These are phyloP conservation scores for Acrobasis repandana DNA, from an alignment of 2,888 invertebrate genomes.

Conservation along the genomic window DNA sequence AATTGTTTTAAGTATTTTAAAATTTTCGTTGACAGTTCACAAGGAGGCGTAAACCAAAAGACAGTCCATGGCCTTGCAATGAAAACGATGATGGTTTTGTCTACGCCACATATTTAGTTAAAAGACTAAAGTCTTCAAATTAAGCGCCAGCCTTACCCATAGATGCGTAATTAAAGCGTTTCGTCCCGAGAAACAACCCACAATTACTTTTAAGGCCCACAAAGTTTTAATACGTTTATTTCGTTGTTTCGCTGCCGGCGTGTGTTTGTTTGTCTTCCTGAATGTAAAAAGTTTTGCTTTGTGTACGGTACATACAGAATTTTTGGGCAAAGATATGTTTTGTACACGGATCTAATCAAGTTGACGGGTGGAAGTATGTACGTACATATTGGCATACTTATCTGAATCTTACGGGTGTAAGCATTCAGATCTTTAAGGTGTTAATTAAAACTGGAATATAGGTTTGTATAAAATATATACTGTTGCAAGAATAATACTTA, in stretches of 20 bases:
- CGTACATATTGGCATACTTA: too few relatives aligned
- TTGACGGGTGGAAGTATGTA: too few relatives aligned
- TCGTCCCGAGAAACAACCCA: constrained; percentile 44
- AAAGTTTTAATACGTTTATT: constrained; percentile 61
- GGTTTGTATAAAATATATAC: too few relatives aligned
- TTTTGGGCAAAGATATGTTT: not conserved
- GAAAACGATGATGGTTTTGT: not conserved
- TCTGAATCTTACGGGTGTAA: too few relatives aligned
- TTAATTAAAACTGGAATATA: too few relatives aligned
- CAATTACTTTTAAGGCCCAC: constrained; percentile 49
- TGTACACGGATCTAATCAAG: too few relatives aligned
- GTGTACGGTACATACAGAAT: not conserved
- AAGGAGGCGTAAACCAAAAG: too few relatives aligned
- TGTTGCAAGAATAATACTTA: too few relatives aligned
- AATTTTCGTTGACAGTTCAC: too few relatives aligned
- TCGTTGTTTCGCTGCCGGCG: constrained; percentile 33
- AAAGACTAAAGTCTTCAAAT: not conserved
- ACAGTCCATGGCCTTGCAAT: not conserved
- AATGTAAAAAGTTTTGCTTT: constrained; percentile 4
- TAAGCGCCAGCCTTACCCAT: constrained; percentile 28
- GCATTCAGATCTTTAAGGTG: too few relatives aligned
- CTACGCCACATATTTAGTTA: not conserved
- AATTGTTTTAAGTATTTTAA: too few relatives aligned
- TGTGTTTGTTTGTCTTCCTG: constrained; percentile 46
- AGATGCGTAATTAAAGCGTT: constrained; percentile 47